Conservation (phyloP, 2,888 invertebrate species). For the Lacanobia wlatinum region DNA sequence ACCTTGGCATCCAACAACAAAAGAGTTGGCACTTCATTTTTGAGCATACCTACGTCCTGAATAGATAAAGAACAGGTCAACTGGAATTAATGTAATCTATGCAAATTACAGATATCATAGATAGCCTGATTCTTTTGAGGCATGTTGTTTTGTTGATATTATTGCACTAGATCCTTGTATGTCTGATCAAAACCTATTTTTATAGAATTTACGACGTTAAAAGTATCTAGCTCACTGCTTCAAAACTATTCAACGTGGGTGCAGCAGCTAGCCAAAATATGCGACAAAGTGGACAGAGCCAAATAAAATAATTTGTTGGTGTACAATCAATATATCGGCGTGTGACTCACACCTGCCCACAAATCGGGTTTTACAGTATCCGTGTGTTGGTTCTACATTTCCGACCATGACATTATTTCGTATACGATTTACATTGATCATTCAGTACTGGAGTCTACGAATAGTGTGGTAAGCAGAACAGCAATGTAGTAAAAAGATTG, state of each 20-base stretch:
- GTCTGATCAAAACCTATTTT: slow-evolving; percentile 17
- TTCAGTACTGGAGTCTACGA: slow-evolving; percentile 10
- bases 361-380: slow-evolving; percentile 67
- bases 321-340: slow-evolving; percentile 51
- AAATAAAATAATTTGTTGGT: slow-evolving; percentile 60
- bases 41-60: slow-evolving; percentile 24
- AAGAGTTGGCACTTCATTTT: not conserved
- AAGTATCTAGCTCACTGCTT: slow-evolving; percentile 18
- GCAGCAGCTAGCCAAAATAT: slow-evolving; percentile 56
- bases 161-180: slow-evolving; percentile 1
- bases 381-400: slow-evolving; percentile 52
- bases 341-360: slow-evolving; percentile 66
- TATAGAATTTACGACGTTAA: slow-evolving; percentile 24
- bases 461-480: slow-evolving; percentile 8
- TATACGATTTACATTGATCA: slow-evolving; percentile 41
- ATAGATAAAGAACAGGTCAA: slow-evolving; percentile 32
- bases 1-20: not conserved
- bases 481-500: slow-evolving; percentile 45
- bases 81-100: slow-evolving; percentile 33
- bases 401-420: slow-evolving; percentile 36
- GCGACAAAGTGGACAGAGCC: slow-evolving; percentile 53
- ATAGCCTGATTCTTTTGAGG: slow-evolving; percentile 17
- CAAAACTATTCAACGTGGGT: slow-evolving; percentile 58
- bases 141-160: slow-evolving; percentile 11
- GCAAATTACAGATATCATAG: slow-evolving; percentile 22